Evolutionary conservation across 37 sponge, comb jelly and placozoan species (phyloP), one percentile per base, ranked within the genome.

Genomic region (Ephydatia muelleri): DNA sequence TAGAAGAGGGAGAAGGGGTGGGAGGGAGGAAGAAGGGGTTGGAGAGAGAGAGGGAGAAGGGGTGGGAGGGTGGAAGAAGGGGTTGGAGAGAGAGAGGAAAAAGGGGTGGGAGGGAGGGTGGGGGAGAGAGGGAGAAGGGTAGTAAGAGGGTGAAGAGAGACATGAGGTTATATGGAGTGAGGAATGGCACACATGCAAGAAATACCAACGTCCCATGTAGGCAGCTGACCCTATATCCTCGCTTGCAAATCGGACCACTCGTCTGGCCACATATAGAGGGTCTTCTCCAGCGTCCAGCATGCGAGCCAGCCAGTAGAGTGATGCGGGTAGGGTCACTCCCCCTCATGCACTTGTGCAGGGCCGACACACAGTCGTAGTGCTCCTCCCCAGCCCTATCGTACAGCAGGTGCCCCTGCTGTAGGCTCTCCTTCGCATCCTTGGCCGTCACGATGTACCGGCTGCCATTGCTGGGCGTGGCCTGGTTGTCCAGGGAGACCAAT

Each of bases 151-250:
- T n/a, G n/a, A n/a, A n/a, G n/a, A n/a, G n/a, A n/a, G n/a, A n/a
- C n/a, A n/a, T n/a, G n/a, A n/a, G n/a, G n/a, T n/a, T n/a, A n/a
- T n/a, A n/a, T n/a, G n/a, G n/a, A n/a, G n/a, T n/a, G n/a, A n/a
- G n/a, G n/a, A n/a, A n/a, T n/a, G n/a, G n/a, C n/a, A n/a, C n/a
- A n/a, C n/a, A n/a, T n/a, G n/a, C n/a, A n/a, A n/a, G n/a, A n/a
- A n/a, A n/a, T n/a, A n/a, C n/a, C n/a, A n/a, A n/a, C n/a, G n/a
- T n/a, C n/a, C n/a, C n/a, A n/a, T n/a, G n/a, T n/a, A n/a, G n/a
- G n/a, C n/a, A n/a, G n/a, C n/a, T n/a, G n/a, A n/a, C n/a, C 88
- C 88, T 9, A 89, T 73, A 66, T 89, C 89, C 30, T 89, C 89
- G 74, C 86, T 84, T 21, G 89, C 89, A 70, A 83, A 84, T 9